Conservation (phyloP, 2,888 invertebrate genomes). For the Cetonia aurata region DNA sequence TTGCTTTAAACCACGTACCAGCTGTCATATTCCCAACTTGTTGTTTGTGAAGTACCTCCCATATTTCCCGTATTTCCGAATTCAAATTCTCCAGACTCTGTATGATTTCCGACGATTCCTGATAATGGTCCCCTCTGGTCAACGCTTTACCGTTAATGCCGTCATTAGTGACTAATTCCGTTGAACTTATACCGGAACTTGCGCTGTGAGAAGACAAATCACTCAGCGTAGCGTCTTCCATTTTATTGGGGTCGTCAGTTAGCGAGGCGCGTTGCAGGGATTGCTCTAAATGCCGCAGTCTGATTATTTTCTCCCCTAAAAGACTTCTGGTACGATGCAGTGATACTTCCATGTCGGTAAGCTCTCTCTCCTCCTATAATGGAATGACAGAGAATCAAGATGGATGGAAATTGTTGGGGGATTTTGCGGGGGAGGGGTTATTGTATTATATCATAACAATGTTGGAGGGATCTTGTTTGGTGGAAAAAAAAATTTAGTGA, state of each 20-base stretch:
- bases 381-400: conserved; percentile 41
- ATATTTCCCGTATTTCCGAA: conserved; percentile 78
- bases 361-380: conserved; percentile 82
- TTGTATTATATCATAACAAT: too few relatives aligned
- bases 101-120: conserved; percentile 78
- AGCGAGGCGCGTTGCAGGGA: conserved; percentile 76
- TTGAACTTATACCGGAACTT: conserved; percentile 76
- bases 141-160: conserved; percentile 48
- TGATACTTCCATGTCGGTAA: conserved; percentile 87
- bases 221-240: conserved; percentile 74
- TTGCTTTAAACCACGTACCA: conserved; percentile 55
- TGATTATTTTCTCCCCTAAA: conserved; percentile 85
- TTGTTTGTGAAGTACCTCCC: conserved; percentile 75
- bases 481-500: too few relatives aligned
- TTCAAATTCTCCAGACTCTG: conserved; percentile 78
- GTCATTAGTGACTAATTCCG: conserved; percentile 74
- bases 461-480: too few relatives aligned
- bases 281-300: conserved; percentile 83
- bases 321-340: conserved; percentile 84
- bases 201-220: conserved; percentile 75
- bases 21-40: conserved; percentile 67
- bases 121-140: conserved; percentile 67
- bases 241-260: conserved; percentile 58
- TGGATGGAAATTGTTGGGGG: too few relatives aligned
- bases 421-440: too few relatives aligned